Evolutionary conservation across 1,140 invertebrate genomes (phyloP).

Genomic region (Ceratitis capitata): DNA sequence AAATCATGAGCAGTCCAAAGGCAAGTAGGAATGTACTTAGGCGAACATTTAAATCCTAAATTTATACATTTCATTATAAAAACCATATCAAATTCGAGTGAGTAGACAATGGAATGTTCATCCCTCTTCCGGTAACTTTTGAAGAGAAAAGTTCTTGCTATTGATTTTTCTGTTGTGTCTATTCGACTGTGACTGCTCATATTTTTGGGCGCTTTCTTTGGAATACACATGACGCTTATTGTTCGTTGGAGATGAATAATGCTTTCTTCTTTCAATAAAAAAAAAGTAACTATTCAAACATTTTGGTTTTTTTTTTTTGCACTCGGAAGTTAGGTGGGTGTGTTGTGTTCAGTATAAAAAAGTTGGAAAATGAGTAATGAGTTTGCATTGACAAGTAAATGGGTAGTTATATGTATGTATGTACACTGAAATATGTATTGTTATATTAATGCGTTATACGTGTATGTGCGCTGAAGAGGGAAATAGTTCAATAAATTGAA

Average conservation of each 20-base stretch:
- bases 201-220: neutral
- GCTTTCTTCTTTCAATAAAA: neutral
- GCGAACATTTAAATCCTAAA: too few species aligned
- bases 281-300: neutral
- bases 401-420: neutral
- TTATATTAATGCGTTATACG: neutral
- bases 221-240: neutral
- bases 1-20: too few species aligned
- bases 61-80: too few species aligned
- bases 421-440: neutral
- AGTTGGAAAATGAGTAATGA: neutral
- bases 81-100: too few species aligned
- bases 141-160: neutral
- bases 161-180: slow-evolving; percentile 8
- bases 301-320: neutral
- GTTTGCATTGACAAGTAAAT: neutral
- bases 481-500: too few species aligned
- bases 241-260: neutral
- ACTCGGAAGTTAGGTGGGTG: neutral
- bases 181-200: neutral
- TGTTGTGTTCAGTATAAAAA: neutral
- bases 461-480: too few species aligned
- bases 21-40: too few species aligned
- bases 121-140: too few species aligned
- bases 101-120: too few species aligned